A percentile compares a stretch with the other conserved stretches of the same genome.
Evolutionary conservation across 2,888 invertebrate genomes (phyloP).

Genomic region (Laothoe populi): DNA sequence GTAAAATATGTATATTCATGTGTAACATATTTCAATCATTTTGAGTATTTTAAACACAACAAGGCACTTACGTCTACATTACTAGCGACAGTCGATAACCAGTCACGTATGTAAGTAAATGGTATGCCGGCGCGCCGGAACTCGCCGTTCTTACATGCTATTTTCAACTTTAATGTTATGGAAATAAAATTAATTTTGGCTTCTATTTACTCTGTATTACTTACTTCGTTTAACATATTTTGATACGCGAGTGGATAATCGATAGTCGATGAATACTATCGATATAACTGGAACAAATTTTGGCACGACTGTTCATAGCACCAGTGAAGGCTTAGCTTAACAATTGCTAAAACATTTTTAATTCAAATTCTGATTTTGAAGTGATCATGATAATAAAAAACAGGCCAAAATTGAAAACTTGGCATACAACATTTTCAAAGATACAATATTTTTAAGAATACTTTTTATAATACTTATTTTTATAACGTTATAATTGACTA

Average conservation of each 20-base stretch:
- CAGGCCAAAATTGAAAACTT: not conserved
- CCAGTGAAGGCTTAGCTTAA: slow-evolving; percentile 32
- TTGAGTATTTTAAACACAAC: slow-evolving; percentile 78
- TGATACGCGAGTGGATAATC: too few species aligned
- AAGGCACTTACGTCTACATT: slow-evolving; percentile 61
- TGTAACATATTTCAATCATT: slow-evolving; percentile 76
- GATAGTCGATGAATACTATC: slow-evolving; percentile 27
- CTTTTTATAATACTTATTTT: not conserved
- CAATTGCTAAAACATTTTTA: slow-evolving; percentile 4
- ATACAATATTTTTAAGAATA: not conserved
- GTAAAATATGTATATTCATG: slow-evolving; percentile 83
- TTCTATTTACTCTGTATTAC: too few species aligned
- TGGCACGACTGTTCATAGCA: slow-evolving; percentile 50
- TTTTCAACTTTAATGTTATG: too few species aligned
- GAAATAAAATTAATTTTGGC: too few species aligned
- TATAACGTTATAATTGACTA: not conserved
- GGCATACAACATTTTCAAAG: not conserved
- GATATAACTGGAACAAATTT: slow-evolving; percentile 27
- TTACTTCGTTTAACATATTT: too few species aligned
- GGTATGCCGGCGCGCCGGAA: too few species aligned
- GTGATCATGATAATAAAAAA: not conserved
- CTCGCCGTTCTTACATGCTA: too few species aligned
- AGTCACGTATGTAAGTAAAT: too few species aligned
- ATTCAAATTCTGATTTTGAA: slow-evolving; percentile 20
- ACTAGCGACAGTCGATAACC: slow-evolving; percentile 22